These are phyloP conservation scores for Pipistrellus pipistrellus DNA, from an alignment of 2,797 vertebrate genomes.

Conservation along the genomic window DNA sequence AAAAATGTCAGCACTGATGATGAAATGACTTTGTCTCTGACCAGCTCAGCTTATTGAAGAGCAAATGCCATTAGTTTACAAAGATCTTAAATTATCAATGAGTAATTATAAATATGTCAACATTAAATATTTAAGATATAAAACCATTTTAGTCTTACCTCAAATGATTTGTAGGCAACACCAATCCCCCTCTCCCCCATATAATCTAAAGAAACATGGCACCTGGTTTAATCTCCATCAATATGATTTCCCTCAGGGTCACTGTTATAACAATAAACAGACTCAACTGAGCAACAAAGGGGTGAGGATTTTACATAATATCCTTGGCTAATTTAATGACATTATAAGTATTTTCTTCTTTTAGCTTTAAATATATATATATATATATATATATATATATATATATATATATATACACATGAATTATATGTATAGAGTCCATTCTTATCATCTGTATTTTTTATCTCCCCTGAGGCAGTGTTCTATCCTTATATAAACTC, in stretches of 20 bases:
- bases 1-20: slow-evolving; percentile 1
- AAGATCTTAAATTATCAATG: not conserved
- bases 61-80: not conserved
- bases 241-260: slow-evolving; percentile 75
- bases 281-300: slow-evolving; percentile 83
- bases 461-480: slow-evolving; percentile 20
- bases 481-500: not conserved
- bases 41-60: not conserved
- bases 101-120: not conserved
- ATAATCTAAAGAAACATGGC: slow-evolving; percentile 73
- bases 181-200: not conserved
- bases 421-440: slow-evolving; percentile 32
- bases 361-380: slow-evolving; percentile 86
- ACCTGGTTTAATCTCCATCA: slow-evolving; percentile 79
- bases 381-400: no score
- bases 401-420: slow-evolving; percentile 69
- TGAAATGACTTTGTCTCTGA: slow-evolving; percentile 17
- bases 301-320: slow-evolving; percentile 87
- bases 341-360: slow-evolving; percentile 86
- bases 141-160: not conserved
- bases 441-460: slow-evolving; percentile 40
- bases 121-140: slow-evolving; percentile 16
- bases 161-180: slow-evolving; percentile 2
- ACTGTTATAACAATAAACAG: slow-evolving; percentile 83
- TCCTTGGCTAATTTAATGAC: slow-evolving; percentile 86